Percentiles rank a stretch among this genome's conserved stretches.
These are phyloP conservation scores for Myotis daubentonii DNA, from an alignment of 2,797 vertebrate species.

Conservation along the genomic window DNA sequence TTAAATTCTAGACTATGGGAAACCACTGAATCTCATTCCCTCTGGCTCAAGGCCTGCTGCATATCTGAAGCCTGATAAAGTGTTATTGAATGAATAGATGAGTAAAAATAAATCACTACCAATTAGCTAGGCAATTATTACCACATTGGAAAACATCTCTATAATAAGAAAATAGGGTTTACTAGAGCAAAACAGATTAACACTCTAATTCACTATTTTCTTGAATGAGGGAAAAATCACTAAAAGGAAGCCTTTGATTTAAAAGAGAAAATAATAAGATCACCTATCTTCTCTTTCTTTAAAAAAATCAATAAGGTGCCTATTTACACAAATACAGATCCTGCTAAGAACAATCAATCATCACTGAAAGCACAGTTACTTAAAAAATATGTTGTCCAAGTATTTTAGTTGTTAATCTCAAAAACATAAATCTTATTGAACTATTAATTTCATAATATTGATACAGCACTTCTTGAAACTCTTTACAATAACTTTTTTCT, in stretches of 20 bases:
- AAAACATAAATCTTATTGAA: slow-evolving; percentile 8
- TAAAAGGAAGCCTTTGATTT: slow-evolving; percentile 61
- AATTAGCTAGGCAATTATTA: slow-evolving; percentile 1
- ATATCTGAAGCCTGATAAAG: slow-evolving; percentile 1
- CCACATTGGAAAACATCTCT: background rate
- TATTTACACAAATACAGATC: slow-evolving; percentile 54
- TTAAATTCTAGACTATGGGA: background rate
- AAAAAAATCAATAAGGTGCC: slow-evolving; percentile 50
- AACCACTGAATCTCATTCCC: background rate
- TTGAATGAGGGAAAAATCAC: background rate
- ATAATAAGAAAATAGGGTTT: slow-evolving; percentile 42
- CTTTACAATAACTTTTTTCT: background rate
- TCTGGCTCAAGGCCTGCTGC: background rate
- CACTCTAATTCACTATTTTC: slow-evolving; percentile 16
- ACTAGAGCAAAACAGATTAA: slow-evolving; percentile 55
- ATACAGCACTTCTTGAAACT: background rate
- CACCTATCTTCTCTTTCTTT: slow-evolving; percentile 22
- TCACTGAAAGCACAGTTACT: background rate
- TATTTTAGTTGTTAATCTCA: slow-evolving; percentile 45
- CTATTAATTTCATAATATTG: background rate
- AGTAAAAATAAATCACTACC: slow-evolving; percentile 42
- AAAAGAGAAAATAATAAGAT: slow-evolving; percentile 69
- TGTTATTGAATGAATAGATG: slow-evolving; percentile 9
- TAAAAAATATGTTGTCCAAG: slow-evolving; percentile 31
- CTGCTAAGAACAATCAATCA: slow-evolving; percentile 33